Evolutionary conservation across 1,140 invertebrate species (phyloP), one percentile per base, ranked within the genome.

Genomic region (Acromyrmex charruanus): DNA sequence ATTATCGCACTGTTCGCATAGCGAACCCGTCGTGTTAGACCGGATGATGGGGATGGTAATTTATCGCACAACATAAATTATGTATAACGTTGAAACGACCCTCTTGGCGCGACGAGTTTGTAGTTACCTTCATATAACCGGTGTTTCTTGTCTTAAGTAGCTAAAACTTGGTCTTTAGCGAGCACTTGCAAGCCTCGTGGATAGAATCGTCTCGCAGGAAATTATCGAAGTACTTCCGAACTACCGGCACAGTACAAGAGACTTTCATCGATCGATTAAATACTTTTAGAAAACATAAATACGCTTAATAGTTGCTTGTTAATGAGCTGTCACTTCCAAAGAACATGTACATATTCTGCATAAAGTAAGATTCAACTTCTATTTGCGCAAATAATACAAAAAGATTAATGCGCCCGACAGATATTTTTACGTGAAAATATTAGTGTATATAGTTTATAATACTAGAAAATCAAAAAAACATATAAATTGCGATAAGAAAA

Each of bases 51-150:
- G 21, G 69, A 69, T 18, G 51, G 18, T 75, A 75, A 86, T 51
- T 39, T 85, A 84, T 79, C 44, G 35, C 25, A 65, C 7, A 69
- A 75, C 80, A 75, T 84, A 84, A 74, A 84, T 84, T 84, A 75
- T 74, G 69, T 74, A 82, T 74, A 82, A 74, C 55, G 80, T n/a
- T 82, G 55, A 74, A 72, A 74, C 69, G 68, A 74, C 80, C 53
- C 68, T 82, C 80, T 31, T 74, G 68, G 80, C 28, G 69, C 80
- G 39, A 28, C 21, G 55, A 84, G 80, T 84, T 84, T 75, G 69
- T 51, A 84, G 80, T 63, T 75, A 51, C 80, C 80, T 84, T 75
- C 69, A n/a, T 63, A 31, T 84, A 74, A 84, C 25, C 55, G 55
- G 55, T 75, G 68, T 59, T 59, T 35, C 21, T 82, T 49, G 80